phyloP scores from a whole-genome alignment of 2,797 vertebrate species.

The Rhabdophis nuchalis region DNA sequence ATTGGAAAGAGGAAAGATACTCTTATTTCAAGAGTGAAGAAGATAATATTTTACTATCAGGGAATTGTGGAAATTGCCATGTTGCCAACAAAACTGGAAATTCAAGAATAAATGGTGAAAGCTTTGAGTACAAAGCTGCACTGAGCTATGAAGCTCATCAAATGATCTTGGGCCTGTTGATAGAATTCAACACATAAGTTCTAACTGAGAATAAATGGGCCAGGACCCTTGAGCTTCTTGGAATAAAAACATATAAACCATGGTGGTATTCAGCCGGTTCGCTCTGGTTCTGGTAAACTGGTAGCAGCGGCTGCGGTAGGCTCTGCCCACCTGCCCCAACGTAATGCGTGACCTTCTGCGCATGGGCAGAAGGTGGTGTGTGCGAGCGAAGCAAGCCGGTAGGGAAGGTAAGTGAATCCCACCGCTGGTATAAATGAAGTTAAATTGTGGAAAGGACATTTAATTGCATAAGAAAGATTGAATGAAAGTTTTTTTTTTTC shows the following conservation, averaged over 20 bases:
- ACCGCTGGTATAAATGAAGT: too few species aligned
- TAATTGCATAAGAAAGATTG: background rate
- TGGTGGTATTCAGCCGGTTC: too few species aligned
- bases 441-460: background rate
- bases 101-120: background rate
- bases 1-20: background rate
- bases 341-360: too few species aligned
- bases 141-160: background rate
- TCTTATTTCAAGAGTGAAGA: background rate
- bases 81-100: background rate
- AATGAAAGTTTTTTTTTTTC: background rate
- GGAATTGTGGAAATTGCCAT: background rate
- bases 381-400: too few species aligned
- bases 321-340: too few species aligned
- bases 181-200: background rate
- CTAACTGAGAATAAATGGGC: background rate
- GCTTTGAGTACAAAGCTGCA: background rate
- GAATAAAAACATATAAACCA: background rate
- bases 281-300: too few species aligned
- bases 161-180: background rate
- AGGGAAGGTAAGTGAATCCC: too few species aligned
- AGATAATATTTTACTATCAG: background rate
- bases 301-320: too few species aligned
- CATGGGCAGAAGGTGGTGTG: too few species aligned
- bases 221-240: background rate